Conservation (phyloP, 1,140 invertebrate species). For the Listronotus bonariensis region DNA sequence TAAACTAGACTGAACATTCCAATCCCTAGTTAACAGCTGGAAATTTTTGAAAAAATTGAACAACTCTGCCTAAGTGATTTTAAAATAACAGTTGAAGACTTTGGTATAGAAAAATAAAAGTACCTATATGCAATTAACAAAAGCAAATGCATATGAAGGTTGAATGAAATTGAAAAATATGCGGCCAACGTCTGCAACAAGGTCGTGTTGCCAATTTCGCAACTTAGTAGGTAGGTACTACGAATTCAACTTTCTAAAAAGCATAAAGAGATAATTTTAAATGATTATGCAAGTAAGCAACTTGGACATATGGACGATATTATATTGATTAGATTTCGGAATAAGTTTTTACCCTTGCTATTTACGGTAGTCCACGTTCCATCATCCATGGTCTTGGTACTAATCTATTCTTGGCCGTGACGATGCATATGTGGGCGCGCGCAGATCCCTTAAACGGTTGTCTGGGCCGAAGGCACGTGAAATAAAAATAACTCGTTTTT, state of each 20-base stretch:
- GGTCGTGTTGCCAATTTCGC: conserved; percentile 23
- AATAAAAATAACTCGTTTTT: conserved; percentile 2
- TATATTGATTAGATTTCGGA: neutral
- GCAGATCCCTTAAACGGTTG: conserved; percentile 40
- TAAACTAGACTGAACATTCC: neutral
- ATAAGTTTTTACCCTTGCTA: conserved; percentile 33
- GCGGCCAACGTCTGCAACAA: conserved; percentile 17
- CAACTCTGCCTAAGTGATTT: neutral
- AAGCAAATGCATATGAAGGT: neutral
- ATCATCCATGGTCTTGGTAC: conserved; percentile 36
- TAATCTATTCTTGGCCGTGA: conserved; percentile 46
- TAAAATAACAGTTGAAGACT: neutral
- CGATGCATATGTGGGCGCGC: conserved; percentile 39
- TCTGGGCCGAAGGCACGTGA: conserved; percentile 18
- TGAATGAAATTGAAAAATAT: conserved; percentile 8
- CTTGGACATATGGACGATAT: conserved; percentile 20
- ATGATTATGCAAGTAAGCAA: conserved; percentile 10
- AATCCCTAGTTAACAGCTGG: neutral
- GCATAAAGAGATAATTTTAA: conserved; percentile 4
- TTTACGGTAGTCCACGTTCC: conserved; percentile 36
- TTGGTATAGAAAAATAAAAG: neutral
- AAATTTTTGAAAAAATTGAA: no score
- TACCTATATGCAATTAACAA: neutral
- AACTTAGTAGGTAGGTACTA: neutral
- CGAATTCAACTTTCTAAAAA: conserved; percentile 36